Evolutionary conservation across 2,113 vertebrate species (phyloP), one percentile per base, ranked within the genome.

Genomic region (Ascaphus truei): DNA sequence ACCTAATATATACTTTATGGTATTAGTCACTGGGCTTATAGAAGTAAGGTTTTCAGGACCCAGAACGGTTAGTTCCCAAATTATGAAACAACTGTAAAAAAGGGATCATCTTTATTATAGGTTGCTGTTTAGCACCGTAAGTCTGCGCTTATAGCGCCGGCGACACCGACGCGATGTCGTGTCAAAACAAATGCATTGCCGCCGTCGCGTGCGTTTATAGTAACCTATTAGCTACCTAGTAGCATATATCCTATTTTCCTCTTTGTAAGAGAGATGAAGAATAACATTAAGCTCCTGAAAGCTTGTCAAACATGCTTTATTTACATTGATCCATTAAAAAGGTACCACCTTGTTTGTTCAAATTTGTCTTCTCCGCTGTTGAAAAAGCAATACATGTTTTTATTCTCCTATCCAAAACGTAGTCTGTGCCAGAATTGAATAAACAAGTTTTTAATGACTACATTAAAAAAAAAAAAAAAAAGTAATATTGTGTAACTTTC

Each of bases 391-490:
- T 51, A 18, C 33, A 26, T 43, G 10, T 62, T 62, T 62, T 51
- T 22, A 63, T 63, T 63, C 31, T 33, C 2, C 41, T 31, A 22
- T 33, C 59, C 29, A 47, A 33, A 62, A 36, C 23, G 34, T 57
- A 34, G 18, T 20, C 37, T 41, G 4, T 15, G 12, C 51, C 33
- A 65, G 31, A 18, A 26, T 31, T 26, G n/a, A n/a, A n/a, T n/a
- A 43, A 30, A 43, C 45, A 37, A 18, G 62, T 37, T 36, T 52
- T 37, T 22, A 52, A 52, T 62, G 30, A 41, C 29, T n/a, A n/a
- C n/a, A n/a, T n/a, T n/a, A n/a, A n/a, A n/a, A n/a, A n/a, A n/a
- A 62, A 18, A 62, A 48, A 62, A 61, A 45, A 34, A 31, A 29
- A 36, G 58, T 45, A 27, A 18, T 45, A 43, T 29, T 45, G 29